Evolutionary conservation across 2,113 vertebrate species (phyloP).

Genomic region (Lepisosteus osseus): DNA sequence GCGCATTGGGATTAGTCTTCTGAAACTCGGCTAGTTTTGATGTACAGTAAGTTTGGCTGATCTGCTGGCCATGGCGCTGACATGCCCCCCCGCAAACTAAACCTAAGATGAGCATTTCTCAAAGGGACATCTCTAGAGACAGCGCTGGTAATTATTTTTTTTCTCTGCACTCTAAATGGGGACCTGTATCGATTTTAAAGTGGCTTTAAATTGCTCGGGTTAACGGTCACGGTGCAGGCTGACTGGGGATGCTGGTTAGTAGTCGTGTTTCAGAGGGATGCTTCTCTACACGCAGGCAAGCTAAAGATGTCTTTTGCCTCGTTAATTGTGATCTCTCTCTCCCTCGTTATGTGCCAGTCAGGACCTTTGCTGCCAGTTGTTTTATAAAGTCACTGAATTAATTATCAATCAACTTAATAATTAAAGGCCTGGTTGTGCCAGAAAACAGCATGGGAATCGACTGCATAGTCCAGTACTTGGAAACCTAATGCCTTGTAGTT

Average conservation of each 20-base stretch:
- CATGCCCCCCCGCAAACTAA: no score
- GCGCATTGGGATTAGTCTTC: constrained; percentile 12
- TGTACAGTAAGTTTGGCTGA: not conserved
- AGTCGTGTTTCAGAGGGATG: not conserved
- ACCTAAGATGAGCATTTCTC: not conserved
- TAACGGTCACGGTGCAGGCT: not conserved
- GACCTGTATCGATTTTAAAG: constrained; percentile 16
- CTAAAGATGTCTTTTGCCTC: not conserved
- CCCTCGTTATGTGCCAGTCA: not conserved
- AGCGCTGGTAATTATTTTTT: constrained; percentile 7
- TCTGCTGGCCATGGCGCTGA: no score
- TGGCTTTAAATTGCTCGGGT: constrained; percentile 1
- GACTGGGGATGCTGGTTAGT: not conserved
- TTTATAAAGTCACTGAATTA: no score
- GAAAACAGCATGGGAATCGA: no score
- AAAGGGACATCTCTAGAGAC: not conserved
- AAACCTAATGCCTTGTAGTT: not conserved
- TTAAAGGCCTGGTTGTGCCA: no score
- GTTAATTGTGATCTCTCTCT: not conserved
- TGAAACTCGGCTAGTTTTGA: not conserved
- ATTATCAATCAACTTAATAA: no score
- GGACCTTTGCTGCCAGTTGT: no score
- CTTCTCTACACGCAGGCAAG: not conserved
- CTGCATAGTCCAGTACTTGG: no score
- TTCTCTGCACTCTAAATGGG: constrained; percentile 8